phyloP scores from a whole-genome alignment of 2,888 invertebrate species.

The Pterobdella sp. region DNA sequence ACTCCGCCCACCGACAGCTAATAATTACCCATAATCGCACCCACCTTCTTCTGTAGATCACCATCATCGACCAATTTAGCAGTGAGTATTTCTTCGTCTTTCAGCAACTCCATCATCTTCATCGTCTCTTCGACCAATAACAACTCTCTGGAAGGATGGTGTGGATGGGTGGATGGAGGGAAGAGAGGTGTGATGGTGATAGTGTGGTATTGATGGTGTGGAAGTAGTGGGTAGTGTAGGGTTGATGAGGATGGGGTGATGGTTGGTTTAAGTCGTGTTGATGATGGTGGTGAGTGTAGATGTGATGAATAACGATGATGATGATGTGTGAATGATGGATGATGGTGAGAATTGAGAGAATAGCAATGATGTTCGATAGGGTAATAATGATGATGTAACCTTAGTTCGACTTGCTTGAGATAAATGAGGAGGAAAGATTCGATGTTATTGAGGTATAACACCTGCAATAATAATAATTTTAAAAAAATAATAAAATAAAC shows the following conservation, averaged over 20 bases:
- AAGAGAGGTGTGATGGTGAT: not conserved
- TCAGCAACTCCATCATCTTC: conserved; percentile 23
- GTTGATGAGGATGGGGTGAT: no score
- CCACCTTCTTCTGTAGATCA: conserved; percentile 24
- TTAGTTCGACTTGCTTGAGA: conserved; percentile 19
- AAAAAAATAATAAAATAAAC: no score
- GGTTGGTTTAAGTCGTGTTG: not conserved
- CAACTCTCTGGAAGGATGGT: conserved; percentile 15
- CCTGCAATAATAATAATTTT: no score
- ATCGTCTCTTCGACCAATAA: conserved; percentile 18
- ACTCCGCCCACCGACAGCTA: not conserved
- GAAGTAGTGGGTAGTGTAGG: not conserved
- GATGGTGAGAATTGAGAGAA: not conserved
- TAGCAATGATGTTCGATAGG: not conserved
- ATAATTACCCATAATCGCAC: not conserved
- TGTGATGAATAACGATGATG: not conserved
- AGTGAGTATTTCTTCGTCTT: conserved; percentile 14
- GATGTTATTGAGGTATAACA: conserved; percentile 15
- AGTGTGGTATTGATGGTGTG: no score
- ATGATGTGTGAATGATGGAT: not conserved
- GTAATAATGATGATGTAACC: not conserved
- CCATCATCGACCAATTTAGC: conserved; percentile 21
- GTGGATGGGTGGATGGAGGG: not conserved
- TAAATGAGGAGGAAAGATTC: not conserved
- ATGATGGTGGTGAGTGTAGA: not conserved